These are phyloP conservation scores for Drosophila tanythrix DNA, from an alignment of 2,888 invertebrate genomes.

Conservation along the genomic window DNA sequence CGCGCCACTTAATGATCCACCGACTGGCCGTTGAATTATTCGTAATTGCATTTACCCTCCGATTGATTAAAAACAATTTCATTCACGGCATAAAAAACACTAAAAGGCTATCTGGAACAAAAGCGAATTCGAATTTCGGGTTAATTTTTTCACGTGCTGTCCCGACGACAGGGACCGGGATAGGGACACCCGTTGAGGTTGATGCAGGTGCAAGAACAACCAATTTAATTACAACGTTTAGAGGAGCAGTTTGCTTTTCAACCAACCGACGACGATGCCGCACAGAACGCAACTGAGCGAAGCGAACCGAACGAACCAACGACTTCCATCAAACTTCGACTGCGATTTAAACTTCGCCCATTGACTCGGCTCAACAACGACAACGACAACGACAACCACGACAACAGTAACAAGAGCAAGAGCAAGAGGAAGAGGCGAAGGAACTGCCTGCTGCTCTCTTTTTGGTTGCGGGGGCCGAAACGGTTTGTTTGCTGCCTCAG, in stretches of 20 bases:
- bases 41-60: slow-evolving; percentile 28
- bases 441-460: slow-evolving; percentile 36
- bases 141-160: slow-evolving; percentile 22
- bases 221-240: slow-evolving; percentile 4
- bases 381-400: slow-evolving; percentile 6
- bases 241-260: slow-evolving; percentile 1
- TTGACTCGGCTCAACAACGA: slow-evolving; percentile 41
- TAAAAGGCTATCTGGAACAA: slow-evolving; percentile 8
- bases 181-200: neutral
- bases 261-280: slow-evolving; percentile 41
- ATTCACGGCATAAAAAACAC: slow-evolving; percentile 3
- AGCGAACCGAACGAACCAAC: slow-evolving; percentile 26
- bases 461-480: slow-evolving; percentile 16
- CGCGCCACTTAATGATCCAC: slow-evolving; percentile 14
- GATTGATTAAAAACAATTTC: slow-evolving; percentile 39
- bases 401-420: slow-evolving; percentile 19
- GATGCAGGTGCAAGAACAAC: slow-evolving; percentile 15
- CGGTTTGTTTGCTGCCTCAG: slow-evolving; percentile 20
- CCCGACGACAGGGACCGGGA: neutral
- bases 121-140: slow-evolving; percentile 15
- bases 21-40: slow-evolving; percentile 12
- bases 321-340: slow-evolving; percentile 42
- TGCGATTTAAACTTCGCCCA: slow-evolving; percentile 38
- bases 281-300: slow-evolving; percentile 61
- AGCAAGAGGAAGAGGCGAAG: slow-evolving; percentile 19